phyloP scores from a whole-genome alignment of 1,140 invertebrate species.

The Euborellia annulipes region DNA sequence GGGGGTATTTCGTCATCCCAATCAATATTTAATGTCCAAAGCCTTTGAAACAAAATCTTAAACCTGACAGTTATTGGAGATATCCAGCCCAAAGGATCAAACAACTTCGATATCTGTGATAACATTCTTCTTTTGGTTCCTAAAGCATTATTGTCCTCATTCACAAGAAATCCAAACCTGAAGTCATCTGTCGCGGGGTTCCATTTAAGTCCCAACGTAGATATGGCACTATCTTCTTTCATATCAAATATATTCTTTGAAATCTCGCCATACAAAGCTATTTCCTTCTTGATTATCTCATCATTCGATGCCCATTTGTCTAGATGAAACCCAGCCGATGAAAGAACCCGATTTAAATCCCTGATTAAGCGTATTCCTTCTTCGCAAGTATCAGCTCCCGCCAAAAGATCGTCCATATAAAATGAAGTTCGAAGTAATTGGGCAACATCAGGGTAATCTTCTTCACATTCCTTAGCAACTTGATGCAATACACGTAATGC shows the following conservation, averaged over 20 bases:
- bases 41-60: conserved; percentile 30
- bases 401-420: conserved; percentile 30
- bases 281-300: neutral
- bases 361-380: conserved; percentile 1
- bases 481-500: conserved; percentile 9
- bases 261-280: conserved; percentile 27
- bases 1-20: conserved; percentile 25
- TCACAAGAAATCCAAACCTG: neutral
- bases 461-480: conserved; percentile 12
- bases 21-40: conserved; percentile 22
- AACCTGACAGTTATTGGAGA: conserved; percentile 24
- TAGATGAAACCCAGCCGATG: neutral
- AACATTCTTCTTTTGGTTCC: conserved; percentile 26
- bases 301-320: conserved; percentile 8
- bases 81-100: conserved; percentile 26
- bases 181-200: conserved; percentile 16
- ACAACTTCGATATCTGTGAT: conserved; percentile 22
- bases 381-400: conserved; percentile 14
- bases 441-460: conserved; percentile 14
- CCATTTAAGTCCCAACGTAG: conserved; percentile 22
- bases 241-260: conserved; percentile 19
- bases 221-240: conserved; percentile 15
- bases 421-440: conserved; percentile 23
- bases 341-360: conserved; percentile 5
- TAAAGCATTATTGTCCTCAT: conserved; percentile 6